These are phyloP conservation scores for Natator depressus DNA, from an alignment of 2,113 vertebrate species.

Conservation along the genomic window DNA sequence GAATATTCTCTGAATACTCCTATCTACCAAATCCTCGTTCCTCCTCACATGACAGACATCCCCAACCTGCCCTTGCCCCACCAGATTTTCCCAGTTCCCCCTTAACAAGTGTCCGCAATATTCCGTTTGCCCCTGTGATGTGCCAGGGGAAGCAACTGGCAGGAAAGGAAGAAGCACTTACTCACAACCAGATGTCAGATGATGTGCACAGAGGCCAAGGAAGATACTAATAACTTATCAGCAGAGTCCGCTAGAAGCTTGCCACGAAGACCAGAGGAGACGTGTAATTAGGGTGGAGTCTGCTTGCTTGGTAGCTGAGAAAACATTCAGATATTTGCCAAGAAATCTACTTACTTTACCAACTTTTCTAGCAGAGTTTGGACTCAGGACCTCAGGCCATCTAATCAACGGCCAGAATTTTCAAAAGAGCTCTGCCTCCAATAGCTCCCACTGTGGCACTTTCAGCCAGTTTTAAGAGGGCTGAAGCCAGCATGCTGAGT, in stretches of 20 bases:
- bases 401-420: neutral
- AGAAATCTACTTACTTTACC: neutral
- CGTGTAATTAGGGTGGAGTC: neutral
- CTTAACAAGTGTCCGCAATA: neutral
- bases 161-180: neutral
- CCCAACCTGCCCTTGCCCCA: neutral
- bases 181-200: neutral
- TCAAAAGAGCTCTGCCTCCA: neutral
- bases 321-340: neutral
- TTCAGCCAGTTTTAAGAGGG: neutral
- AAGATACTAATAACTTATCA: neutral
- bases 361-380: neutral
- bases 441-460: neutral
- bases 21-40: neutral
- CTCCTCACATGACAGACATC: neutral
- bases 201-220: neutral
- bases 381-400: neutral
- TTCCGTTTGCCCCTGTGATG: neutral
- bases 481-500: neutral
- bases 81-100: neutral
- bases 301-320: neutral
- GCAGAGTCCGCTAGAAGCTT: neutral
- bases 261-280: neutral
- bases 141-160: neutral
- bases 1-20: neutral